phyloP scores from a whole-genome alignment of 2,797 vertebrate genomes.

The Enteromius argenteus region DNA sequence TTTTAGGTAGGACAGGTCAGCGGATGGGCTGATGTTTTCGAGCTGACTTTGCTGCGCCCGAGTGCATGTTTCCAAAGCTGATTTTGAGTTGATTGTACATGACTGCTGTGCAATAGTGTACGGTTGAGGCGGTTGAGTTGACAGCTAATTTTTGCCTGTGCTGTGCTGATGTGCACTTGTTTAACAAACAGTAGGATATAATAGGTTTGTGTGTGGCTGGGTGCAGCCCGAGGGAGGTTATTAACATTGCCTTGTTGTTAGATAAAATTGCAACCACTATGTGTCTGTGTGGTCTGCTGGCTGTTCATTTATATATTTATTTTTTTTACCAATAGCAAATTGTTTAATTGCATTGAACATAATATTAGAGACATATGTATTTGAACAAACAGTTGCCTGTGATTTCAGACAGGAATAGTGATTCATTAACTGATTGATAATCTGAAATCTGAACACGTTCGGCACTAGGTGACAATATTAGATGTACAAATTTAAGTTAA shows the following conservation, averaged over 20 bases:
- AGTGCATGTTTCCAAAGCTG: constrained; percentile 6
- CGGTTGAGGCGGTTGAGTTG: constrained; percentile 13
- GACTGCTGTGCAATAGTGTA: constrained; percentile 24
- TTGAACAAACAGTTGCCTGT: constrained; percentile 2
- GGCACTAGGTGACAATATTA: constrained; percentile 15
- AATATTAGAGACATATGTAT: background rate
- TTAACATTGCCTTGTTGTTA: constrained; percentile 26
- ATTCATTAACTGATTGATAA: background rate
- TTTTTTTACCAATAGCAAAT: background rate
- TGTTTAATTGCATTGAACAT: background rate
- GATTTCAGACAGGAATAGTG: background rate
- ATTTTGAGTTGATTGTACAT: constrained; percentile 40
- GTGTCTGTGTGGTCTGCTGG: constrained; percentile 5
- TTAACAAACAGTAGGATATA: constrained; percentile 41
- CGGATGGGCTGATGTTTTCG: constrained; percentile 30
- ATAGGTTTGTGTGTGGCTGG: background rate
- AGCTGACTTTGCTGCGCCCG: constrained; percentile 26
- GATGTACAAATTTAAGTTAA: background rate
- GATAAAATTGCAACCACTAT: background rate
- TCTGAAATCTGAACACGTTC: constrained; percentile 22
- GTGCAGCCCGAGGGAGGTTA: constrained; percentile 31
- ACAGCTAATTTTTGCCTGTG: constrained; percentile 39
- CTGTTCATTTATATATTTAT: background rate
- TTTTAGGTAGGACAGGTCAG: constrained; percentile 45
- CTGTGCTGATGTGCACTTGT: constrained; percentile 44